These are phyloP conservation scores for Helobdella robusta DNA, from an alignment of 2,888 invertebrate species.

Conservation along the genomic window DNA sequence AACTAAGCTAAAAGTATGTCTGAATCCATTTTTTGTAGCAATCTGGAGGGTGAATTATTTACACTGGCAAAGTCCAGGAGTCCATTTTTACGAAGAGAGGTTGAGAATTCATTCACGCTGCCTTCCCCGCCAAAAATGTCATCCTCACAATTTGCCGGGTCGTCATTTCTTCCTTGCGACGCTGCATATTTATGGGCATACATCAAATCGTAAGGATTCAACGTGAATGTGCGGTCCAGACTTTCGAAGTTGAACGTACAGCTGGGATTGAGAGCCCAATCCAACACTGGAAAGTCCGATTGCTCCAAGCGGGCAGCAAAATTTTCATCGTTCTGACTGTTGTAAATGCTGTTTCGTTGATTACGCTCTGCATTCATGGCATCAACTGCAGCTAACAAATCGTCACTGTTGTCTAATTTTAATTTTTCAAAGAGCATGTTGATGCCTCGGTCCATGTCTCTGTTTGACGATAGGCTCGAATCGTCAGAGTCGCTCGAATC, in stretches of 20 bases:
- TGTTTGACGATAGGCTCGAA: slow-evolving; percentile 23
- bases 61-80: too few species aligned
- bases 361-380: slow-evolving; percentile 5
- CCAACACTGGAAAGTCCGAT: slow-evolving; percentile 14
- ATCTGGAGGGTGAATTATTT: too few species aligned
- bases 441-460: slow-evolving; percentile 10
- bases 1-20: too few species aligned
- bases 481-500: slow-evolving; percentile 24
- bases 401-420: slow-evolving; percentile 16
- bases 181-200: slow-evolving; percentile 25
- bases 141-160: not conserved
- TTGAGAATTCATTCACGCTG: not conserved
- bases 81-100: not conserved
- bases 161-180: not conserved
- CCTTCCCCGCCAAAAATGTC: not conserved
- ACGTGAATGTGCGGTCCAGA: slow-evolving; percentile 25
- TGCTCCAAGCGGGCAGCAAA: too few species aligned
- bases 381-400: slow-evolving; percentile 17
- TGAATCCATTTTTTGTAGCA: too few species aligned
- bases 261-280: slow-evolving; percentile 16
- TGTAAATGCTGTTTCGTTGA: not conserved
- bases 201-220: slow-evolving; percentile 24
- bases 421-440: slow-evolving; percentile 24
- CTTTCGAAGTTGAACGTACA: slow-evolving; percentile 23
- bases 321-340: not conserved